phyloP scores from a whole-genome alignment of 2,888 invertebrate genomes.

The Caenorhabditis sp. region DNA sequence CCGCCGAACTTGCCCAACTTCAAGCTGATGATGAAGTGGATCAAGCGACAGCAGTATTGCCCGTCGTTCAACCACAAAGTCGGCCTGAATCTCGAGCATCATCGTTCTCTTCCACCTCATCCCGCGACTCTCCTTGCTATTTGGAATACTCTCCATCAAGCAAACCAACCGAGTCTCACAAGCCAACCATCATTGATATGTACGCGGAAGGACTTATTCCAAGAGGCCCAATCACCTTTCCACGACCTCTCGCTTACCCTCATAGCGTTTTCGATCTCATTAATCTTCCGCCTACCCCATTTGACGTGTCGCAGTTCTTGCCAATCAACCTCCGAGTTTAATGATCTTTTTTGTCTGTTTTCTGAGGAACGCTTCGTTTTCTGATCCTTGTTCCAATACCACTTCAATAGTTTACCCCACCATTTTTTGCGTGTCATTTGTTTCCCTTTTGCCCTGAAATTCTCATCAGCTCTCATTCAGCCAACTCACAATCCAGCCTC shows the following conservation, averaged over 20 bases:
- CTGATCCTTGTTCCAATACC: no score
- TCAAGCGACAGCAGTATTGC: slow-evolving; percentile 13
- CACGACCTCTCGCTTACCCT: slow-evolving; percentile 64
- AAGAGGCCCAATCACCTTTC: slow-evolving; percentile 71
- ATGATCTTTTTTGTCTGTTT: slow-evolving; percentile 63
- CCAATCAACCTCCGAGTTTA: slow-evolving; percentile 69
- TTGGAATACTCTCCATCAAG: slow-evolving; percentile 76
- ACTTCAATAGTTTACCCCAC: slow-evolving; percentile 34
- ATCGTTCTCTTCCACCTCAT: slow-evolving; percentile 49
- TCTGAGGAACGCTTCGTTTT: slow-evolving; percentile 33
- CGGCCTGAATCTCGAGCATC: slow-evolving; percentile 60
- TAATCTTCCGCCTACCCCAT: slow-evolving; percentile 58
- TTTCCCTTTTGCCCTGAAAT: slow-evolving; percentile 41
- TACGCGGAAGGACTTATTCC: slow-evolving; percentile 78
- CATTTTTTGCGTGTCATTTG: slow-evolving; percentile 50
- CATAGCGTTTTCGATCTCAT: slow-evolving; percentile 65
- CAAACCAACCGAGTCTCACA: slow-evolving; percentile 69
- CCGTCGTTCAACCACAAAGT: slow-evolving; percentile 30
- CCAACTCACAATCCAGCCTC: slow-evolving; percentile 31
- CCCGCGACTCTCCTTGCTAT: slow-evolving; percentile 69
- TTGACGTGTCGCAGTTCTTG: slow-evolving; percentile 66
- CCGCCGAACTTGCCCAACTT: slow-evolving; percentile 60
- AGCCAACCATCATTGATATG: slow-evolving; percentile 70
- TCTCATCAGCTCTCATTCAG: slow-evolving; percentile 54
- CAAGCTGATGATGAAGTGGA: slow-evolving; percentile 51